phyloP scores from a whole-genome alignment of 2,797 vertebrate species.

The Austrolebias charrua region DNA sequence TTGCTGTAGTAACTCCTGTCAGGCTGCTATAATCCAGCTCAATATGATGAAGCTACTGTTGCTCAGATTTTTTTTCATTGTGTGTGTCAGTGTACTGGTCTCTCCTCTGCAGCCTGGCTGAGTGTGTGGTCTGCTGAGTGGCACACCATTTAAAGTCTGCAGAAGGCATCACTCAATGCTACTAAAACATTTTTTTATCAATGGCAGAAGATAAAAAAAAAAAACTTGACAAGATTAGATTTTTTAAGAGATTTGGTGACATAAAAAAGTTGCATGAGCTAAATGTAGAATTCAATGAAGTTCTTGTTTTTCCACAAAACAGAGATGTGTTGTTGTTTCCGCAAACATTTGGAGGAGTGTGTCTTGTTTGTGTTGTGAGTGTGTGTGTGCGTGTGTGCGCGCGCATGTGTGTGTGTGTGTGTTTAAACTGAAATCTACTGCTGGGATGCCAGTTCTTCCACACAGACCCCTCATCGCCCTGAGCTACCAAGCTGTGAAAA shows the following conservation, averaged over 20 bases:
- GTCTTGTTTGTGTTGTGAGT: slow-evolving; percentile 56
- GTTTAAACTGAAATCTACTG: slow-evolving; percentile 76
- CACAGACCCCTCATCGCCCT: slow-evolving; percentile 79
- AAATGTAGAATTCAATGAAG: slow-evolving; percentile 17
- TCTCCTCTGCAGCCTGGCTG: slow-evolving; percentile 31
- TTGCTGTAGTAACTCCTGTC: slow-evolving; percentile 42
- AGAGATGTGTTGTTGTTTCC: slow-evolving; percentile 44
- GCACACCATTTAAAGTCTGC: slow-evolving; percentile 52
- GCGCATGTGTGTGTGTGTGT: slow-evolving; percentile 21
- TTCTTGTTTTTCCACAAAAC: slow-evolving; percentile 21
- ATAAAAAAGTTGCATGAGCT: not conserved
- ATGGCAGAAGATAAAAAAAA: slow-evolving; percentile 7
- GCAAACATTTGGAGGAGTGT: slow-evolving; percentile 44
- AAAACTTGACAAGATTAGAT: slow-evolving; percentile 14
- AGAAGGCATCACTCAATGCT: slow-evolving; percentile 40
- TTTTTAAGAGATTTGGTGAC: slow-evolving; percentile 18
- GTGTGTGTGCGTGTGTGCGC: slow-evolving; percentile 32
- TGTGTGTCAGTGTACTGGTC: slow-evolving; percentile 56
- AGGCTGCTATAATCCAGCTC: not conserved
- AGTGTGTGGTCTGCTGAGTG: slow-evolving; percentile 60
- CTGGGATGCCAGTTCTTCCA: slow-evolving; percentile 85
- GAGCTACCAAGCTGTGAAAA: slow-evolving; percentile 93
- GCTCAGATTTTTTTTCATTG: slow-evolving; percentile 55
- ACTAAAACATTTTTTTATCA: slow-evolving; percentile 26
- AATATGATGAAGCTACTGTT: slow-evolving; percentile 44